Evolutionary conservation across 2,797 vertebrate genomes (phyloP).

Genomic region (Acipenser transmontanus): DNA sequence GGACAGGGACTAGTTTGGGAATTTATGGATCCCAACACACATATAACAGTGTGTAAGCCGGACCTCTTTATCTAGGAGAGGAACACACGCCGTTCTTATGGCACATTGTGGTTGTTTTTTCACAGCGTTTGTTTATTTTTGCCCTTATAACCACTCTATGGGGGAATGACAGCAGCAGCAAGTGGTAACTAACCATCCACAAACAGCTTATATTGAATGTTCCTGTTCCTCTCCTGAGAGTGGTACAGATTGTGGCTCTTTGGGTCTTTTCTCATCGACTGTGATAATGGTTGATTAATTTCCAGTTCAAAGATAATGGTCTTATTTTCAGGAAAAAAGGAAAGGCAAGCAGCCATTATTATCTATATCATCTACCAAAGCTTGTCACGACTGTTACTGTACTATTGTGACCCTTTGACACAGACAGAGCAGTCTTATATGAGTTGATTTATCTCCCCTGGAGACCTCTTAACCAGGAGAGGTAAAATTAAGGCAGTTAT

Average conservation of each 20-base stretch:
- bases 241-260: background rate
- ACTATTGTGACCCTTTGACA: background rate
- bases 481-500: constrained; percentile 49
- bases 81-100: too few relatives aligned
- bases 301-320: background rate
- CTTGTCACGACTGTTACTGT: background rate
- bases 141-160: background rate
- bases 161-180: background rate
- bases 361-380: background rate
- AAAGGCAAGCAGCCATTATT: background rate
- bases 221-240: background rate
- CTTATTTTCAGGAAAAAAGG: background rate
- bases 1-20: too few relatives aligned
- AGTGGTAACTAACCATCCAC: background rate
- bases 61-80: too few relatives aligned
- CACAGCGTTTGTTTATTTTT: background rate
- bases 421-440: background rate
- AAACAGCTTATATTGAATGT: background rate
- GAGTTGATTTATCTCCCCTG: background rate
- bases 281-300: constrained; percentile 1
- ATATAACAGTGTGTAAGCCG: too few relatives aligned
- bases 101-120: too few relatives aligned
- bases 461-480: constrained; percentile 45
- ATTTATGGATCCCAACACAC: too few relatives aligned
- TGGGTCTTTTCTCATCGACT: background rate